These are phyloP conservation scores for Microcebus tavaratra DNA, from an alignment of 2,113 vertebrate genomes.

Conservation along the genomic window DNA sequence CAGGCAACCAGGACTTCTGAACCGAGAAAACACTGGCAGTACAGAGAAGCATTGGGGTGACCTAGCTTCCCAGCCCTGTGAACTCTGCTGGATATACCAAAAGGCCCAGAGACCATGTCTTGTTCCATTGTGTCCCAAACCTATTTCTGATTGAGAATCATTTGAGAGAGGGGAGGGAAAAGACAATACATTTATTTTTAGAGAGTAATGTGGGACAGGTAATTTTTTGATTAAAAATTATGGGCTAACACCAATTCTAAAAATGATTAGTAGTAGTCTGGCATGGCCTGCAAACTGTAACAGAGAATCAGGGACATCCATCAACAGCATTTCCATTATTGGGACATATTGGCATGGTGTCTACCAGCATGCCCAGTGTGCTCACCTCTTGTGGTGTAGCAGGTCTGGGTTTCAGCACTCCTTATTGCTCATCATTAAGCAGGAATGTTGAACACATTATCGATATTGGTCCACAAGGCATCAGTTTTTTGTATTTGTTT, in stretches of 20 bases:
- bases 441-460: neutral
- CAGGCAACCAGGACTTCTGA: neutral
- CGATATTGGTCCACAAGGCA: neutral
- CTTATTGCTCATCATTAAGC: neutral
- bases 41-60: neutral
- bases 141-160: neutral
- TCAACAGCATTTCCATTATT: neutral
- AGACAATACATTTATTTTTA: slow-evolving; percentile 14
- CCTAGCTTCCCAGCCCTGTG: neutral
- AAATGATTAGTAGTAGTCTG: slow-evolving; percentile 27
- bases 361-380: neutral
- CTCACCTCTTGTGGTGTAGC: neutral
- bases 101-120: neutral
- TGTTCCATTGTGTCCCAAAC: neutral
- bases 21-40: neutral
- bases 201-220: neutral
- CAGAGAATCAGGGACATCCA: neutral
- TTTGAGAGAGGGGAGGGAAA: neutral
- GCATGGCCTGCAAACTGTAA: neutral
- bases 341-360: neutral
- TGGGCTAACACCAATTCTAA: neutral
- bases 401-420: neutral
- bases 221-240: slow-evolving; percentile 27
- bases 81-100: neutral
- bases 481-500: neutral